Evolutionary conservation across 1,140 invertebrate genomes (phyloP).

Genomic region (Eriocheir sinensis): DNA sequence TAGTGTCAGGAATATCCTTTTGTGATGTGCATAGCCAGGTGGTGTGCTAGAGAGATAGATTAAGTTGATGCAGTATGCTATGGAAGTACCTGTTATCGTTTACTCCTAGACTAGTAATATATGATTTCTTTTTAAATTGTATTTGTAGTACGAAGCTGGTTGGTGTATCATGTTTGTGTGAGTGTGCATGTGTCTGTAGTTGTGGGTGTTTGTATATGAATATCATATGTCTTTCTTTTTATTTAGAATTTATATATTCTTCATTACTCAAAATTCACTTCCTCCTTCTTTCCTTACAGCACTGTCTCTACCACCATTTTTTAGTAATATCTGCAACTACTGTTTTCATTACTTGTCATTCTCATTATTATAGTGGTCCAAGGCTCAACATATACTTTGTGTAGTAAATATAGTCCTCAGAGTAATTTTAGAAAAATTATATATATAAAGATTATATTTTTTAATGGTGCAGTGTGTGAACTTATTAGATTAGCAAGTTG

Average conservation of each 20-base stretch:
- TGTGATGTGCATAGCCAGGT: not conserved
- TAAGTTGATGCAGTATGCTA: not conserved
- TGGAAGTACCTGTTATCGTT: conserved; percentile 10
- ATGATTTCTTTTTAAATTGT: not conserved
- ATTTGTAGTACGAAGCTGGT: not conserved
- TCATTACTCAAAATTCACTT: not conserved
- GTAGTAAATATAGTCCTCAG: not conserved
- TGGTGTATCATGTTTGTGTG: not conserved
- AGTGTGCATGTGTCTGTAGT: not conserved
- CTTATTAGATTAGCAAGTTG: not conserved
- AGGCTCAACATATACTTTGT: not conserved
- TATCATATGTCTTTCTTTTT: too few species aligned
- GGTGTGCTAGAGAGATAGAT: not conserved
- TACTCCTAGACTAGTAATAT: not conserved
- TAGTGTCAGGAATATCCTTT: not conserved
- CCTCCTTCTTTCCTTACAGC: not conserved
- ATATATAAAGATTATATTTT: conserved; percentile 28
- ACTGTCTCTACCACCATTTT: not conserved
- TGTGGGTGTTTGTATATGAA: too few species aligned
- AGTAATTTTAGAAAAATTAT: conserved; percentile 5
- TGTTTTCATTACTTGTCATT: not conserved
- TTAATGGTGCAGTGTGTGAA: not conserved
- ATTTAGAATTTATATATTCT: not conserved
- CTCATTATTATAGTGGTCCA: not conserved
- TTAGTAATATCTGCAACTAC: not conserved